Conservation (phyloP, 2,113 vertebrate species). For the Chaenocephalus aceratus region DNA sequence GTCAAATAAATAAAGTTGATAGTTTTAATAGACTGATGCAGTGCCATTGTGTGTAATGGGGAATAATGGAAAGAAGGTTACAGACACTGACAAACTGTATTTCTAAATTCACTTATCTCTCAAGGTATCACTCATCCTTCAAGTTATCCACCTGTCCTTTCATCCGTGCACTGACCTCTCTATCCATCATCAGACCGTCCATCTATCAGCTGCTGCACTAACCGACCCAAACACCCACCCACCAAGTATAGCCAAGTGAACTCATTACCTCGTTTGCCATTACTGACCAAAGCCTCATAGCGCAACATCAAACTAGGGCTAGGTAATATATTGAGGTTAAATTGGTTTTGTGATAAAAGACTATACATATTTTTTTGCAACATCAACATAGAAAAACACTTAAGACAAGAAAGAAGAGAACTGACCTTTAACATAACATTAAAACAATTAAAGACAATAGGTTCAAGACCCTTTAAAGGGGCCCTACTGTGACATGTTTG, state of each 20-base stretch:
- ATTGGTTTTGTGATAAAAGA: too few species aligned
- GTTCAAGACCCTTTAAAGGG: too few species aligned
- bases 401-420: too few species aligned
- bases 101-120: constrained; percentile 42
- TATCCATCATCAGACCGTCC: constrained; percentile 47
- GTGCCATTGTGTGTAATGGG: not conserved
- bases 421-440: too few species aligned
- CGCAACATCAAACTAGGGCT: too few species aligned
- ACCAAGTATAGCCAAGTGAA: constrained; percentile 23
- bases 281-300: too few species aligned
- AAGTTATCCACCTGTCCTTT: constrained; percentile 51
- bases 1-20: constrained; percentile 3
- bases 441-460: too few species aligned
- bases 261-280: not conserved
- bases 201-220: constrained; percentile 42
- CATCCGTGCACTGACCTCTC: constrained; percentile 36
- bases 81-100: constrained; percentile 10
- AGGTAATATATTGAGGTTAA: too few species aligned
- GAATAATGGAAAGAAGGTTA: constrained; percentile 24
- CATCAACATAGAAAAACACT: too few species aligned
- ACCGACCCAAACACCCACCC: constrained; percentile 36
- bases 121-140: constrained; percentile 54
- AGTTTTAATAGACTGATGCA: not conserved
- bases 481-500: too few species aligned
- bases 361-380: too few species aligned